These are phyloP conservation scores for Chrysaora quinquecirrha DNA, from an alignment of 30 jellyfish, hydroid and myxozoan species.

Conservation along the genomic window DNA sequence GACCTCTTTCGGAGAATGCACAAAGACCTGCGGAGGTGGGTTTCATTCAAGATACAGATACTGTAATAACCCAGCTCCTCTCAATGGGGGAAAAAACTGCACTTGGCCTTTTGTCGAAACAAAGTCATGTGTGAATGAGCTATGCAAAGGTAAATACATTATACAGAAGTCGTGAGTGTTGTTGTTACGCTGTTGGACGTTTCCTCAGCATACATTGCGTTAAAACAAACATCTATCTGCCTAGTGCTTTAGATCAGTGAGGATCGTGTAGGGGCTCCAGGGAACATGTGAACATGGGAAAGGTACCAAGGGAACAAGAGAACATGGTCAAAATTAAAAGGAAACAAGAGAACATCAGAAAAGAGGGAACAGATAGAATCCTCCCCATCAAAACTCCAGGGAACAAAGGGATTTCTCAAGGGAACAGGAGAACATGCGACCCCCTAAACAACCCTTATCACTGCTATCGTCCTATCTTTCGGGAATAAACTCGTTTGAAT, in stretches of 20 bases:
- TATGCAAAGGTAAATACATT: slow-evolving; percentile 17
- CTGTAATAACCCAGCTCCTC: slow-evolving; percentile 61
- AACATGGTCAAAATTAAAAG: too few species aligned
- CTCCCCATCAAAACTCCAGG: too few species aligned
- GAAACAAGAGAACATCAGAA: too few species aligned
- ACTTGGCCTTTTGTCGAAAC: slow-evolving; percentile 32
- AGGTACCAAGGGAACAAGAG: too few species aligned
- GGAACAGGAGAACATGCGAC: not conserved
- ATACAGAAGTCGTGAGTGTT: not conserved
- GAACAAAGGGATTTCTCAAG: too few species aligned
- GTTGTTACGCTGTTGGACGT: too few species aligned
- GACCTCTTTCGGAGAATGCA: slow-evolving; percentile 47
- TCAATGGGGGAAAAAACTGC: slow-evolving; percentile 58
- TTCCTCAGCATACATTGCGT: not conserved
- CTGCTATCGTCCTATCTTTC: too few species aligned
- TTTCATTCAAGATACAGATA: slow-evolving; percentile 18
- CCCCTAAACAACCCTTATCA: not conserved
- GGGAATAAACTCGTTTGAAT: too few species aligned
- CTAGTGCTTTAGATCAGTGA: not conserved
- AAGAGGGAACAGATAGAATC: too few species aligned
- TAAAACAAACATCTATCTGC: not conserved
- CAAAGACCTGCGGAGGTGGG: slow-evolving; percentile 69
- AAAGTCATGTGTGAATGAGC: slow-evolving; percentile 16
- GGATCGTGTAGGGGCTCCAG: not conserved
- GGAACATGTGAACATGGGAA: too few species aligned